Evolutionary conservation across 2,888 invertebrate genomes (phyloP).

Genomic region (Rhogogaster chlorosoma): DNA sequence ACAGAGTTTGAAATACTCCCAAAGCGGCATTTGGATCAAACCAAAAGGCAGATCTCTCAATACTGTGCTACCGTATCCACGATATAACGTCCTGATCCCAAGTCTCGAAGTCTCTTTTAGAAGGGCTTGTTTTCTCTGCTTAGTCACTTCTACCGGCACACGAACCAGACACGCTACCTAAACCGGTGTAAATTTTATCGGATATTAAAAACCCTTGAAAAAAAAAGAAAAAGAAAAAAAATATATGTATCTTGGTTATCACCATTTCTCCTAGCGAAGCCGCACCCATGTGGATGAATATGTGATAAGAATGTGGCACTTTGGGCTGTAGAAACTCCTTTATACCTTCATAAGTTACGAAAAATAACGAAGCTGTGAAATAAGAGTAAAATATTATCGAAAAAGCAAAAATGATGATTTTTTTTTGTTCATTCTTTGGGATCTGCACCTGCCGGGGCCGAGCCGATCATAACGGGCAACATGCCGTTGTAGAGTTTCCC

Average conservation of each 20-base stretch:
- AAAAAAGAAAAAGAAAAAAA: not conserved
- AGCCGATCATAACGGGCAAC: conserved; percentile 88
- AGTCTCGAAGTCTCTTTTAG: conserved; percentile 75
- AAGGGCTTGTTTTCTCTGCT: conserved; percentile 94
- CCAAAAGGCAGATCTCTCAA: conserved; percentile 95
- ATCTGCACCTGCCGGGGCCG: conserved; percentile 89
- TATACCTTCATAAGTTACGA: conserved; percentile 91
- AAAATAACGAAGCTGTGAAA: conserved; percentile 92
- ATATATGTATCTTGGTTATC: conserved; percentile 64
- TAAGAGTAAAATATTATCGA: not conserved
- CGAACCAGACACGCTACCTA: conserved; percentile 94
- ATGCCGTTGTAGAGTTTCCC: conserved; percentile 89
- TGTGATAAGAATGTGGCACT: conserved; percentile 81
- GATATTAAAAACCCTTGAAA: not conserved
- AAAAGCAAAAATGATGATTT: conserved; percentile 41
- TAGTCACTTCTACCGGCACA: conserved; percentile 97
- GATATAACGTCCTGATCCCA: conserved; percentile 80
- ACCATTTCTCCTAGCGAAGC: conserved; percentile 94
- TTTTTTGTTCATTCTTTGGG: not conserved
- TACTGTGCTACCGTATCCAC: conserved; percentile 89
- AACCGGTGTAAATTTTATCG: conserved; percentile 51
- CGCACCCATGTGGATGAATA: conserved; percentile 89
- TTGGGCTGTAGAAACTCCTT: conserved; percentile 82
- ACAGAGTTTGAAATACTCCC: conserved; percentile 92
- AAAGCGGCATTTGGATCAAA: conserved; percentile 96